Base-by-base conservation (phyloP, 2,888 invertebrate species). In the Pollenia angustigena region DNA sequence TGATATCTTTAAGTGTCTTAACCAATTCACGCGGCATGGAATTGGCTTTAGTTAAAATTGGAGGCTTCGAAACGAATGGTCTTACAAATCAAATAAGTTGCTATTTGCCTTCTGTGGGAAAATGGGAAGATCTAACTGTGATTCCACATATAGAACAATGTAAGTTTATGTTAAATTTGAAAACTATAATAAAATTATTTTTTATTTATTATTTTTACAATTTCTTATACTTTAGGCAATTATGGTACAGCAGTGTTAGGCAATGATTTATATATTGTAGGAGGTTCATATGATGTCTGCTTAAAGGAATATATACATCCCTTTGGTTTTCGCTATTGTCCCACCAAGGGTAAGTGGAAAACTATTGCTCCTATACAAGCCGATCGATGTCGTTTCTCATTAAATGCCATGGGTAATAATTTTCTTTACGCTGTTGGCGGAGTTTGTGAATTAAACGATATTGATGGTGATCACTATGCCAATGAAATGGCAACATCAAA, bases 101-200 rank as follows among this genome's bases (percentile, higher is more conserved):
- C 91, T 95, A 95, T 88, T 94, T 96, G 82, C 94, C 95, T 0
- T 94, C 94, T 66, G 93, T 94, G 79, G 94, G 95, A 10, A 94
- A 95, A 90, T 96, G 96, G 95, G 94, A 95, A 88, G 94, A 95
- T 88, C 91, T 96, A 44, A 96, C 96, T 4, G 94, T 94, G 56
- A 96, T 96, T 89, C 96, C 96, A 0, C 96, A 96, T 90, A 95
- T 96, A 8, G 96, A 96, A 89, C 96, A 96, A 91, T 96, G 96
- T 91, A 89, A 89, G 90, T 83, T 9, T 56, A 56, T 66, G 58
- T 71, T 9, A 18, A 32, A n/a, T 42, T n/a, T 32, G 6, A 42
- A n/a, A 40, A 42, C 56, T 32, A 50, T 42, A 16, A 44, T 40
- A 3, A 54, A 48, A 46, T 54, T 58, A 23, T 4, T 46, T 6